phyloP scores from a whole-genome alignment of 2,797 vertebrate species.

The Poecile montanus region DNA sequence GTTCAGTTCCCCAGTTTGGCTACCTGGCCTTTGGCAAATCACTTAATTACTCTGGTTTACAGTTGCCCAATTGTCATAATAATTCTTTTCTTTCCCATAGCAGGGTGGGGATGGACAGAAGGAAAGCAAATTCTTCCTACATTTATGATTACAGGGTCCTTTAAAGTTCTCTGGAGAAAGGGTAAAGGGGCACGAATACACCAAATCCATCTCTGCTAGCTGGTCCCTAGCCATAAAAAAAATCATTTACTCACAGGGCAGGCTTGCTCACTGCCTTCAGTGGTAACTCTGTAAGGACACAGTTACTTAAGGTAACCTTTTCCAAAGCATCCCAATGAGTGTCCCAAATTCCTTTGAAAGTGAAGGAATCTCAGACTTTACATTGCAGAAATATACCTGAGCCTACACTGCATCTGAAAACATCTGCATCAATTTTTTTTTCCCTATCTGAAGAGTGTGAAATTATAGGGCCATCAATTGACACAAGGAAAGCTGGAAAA shows the following conservation, averaged over 20 bases:
- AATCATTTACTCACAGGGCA: neutral
- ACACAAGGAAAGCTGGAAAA: constrained; percentile 28
- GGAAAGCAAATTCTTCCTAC: constrained; percentile 43
- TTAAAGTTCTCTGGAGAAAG: constrained; percentile 8
- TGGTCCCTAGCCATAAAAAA: neutral
- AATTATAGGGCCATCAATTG: constrained; percentile 45
- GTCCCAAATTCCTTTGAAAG: neutral
- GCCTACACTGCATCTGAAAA: neutral
- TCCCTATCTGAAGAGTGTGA: neutral
- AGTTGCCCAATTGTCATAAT: constrained; percentile 49
- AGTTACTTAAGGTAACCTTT: neutral
- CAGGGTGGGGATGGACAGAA: constrained; percentile 40
- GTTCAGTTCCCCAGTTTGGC: constrained; percentile 35
- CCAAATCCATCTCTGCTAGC: neutral
- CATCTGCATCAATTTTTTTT: constrained; percentile 7
- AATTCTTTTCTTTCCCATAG: constrained; percentile 45
- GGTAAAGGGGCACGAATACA: constrained; percentile 17
- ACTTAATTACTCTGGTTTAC: constrained; percentile 33
- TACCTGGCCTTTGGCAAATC: constrained; percentile 52
- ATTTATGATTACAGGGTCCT: constrained; percentile 10
- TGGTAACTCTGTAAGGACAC: neutral
- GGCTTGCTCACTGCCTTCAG: neutral
- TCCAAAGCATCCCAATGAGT: neutral
- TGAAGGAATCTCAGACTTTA: neutral
- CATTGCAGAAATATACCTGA: neutral